A percentile compares a stretch with the other conserved stretches of the same genome.
Evolutionary conservation across 2,797 vertebrate genomes (phyloP).

Genomic region (Neopelma chrysocephalum): DNA sequence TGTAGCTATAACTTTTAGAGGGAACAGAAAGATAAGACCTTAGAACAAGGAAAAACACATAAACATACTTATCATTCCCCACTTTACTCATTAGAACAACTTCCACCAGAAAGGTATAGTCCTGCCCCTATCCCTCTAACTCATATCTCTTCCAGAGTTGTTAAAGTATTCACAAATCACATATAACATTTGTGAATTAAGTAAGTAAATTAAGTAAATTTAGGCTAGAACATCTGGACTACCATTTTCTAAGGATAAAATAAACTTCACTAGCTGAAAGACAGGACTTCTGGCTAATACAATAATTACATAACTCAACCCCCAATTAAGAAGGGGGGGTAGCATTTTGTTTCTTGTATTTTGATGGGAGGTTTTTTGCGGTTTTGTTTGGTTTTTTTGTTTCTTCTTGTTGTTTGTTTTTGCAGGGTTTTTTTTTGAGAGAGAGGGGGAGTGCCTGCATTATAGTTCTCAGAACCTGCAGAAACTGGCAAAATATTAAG

Average conservation of each 20-base stretch:
- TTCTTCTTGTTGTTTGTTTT: neutral
- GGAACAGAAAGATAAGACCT: neutral
- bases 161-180: neutral
- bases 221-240: neutral
- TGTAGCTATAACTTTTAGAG: neutral
- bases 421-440: neutral
- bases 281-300: neutral
- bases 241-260: neutral
- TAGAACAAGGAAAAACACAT: neutral
- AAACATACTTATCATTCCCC: neutral
- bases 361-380: fast-evolving
- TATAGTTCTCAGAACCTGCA: neutral
- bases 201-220: neutral
- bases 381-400: neutral
- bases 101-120: neutral
- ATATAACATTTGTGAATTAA: neutral
- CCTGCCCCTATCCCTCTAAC: neutral
- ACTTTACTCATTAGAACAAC: neutral
- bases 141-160: neutral
- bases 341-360: neutral
- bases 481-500: neutral
- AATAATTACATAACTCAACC: neutral
- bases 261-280: neutral
- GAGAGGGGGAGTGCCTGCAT: neutral
- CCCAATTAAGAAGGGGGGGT: fast-evolving